These are phyloP conservation scores for Etia nguti DNA, from an alignment of 2,113 vertebrate genomes.

Conservation along the genomic window DNA sequence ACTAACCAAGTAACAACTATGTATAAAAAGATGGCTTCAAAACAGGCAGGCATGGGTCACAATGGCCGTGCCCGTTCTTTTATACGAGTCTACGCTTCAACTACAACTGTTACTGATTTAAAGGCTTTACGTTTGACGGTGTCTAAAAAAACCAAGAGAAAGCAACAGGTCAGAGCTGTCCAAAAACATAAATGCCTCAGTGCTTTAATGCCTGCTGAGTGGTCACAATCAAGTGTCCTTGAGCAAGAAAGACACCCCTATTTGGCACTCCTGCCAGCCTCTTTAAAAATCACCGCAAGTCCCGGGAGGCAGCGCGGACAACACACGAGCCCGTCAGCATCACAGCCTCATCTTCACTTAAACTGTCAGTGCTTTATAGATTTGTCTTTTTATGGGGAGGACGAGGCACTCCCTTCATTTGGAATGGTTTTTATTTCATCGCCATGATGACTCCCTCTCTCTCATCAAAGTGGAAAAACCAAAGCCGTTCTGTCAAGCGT, in stretches of 20 bases:
- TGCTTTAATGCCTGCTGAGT: background rate
- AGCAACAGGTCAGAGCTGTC: background rate
- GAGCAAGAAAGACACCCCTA: background rate
- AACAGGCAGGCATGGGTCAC: background rate
- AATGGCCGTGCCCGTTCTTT: background rate
- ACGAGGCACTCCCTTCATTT: background rate
- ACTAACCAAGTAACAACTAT: too few relatives aligned
- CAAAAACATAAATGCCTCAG: background rate
- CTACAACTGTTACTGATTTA: background rate
- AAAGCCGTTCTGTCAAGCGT: background rate
- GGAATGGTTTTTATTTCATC: background rate
- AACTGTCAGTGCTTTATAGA: background rate
- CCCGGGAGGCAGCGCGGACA: background rate
- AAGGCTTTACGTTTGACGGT: background rate
- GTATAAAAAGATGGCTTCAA: background rate
- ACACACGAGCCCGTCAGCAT: background rate
- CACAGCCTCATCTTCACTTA: background rate
- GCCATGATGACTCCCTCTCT: background rate
- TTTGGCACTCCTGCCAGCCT: background rate
- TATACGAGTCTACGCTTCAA: background rate
- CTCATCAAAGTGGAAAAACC: conserved; percentile 12
- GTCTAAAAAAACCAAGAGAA: background rate
- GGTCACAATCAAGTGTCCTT: background rate
- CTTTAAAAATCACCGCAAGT: background rate
- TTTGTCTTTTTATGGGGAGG: background rate